phyloP scores from a whole-genome alignment of 1,140 invertebrate species.

The Littorina saxatilis region DNA sequence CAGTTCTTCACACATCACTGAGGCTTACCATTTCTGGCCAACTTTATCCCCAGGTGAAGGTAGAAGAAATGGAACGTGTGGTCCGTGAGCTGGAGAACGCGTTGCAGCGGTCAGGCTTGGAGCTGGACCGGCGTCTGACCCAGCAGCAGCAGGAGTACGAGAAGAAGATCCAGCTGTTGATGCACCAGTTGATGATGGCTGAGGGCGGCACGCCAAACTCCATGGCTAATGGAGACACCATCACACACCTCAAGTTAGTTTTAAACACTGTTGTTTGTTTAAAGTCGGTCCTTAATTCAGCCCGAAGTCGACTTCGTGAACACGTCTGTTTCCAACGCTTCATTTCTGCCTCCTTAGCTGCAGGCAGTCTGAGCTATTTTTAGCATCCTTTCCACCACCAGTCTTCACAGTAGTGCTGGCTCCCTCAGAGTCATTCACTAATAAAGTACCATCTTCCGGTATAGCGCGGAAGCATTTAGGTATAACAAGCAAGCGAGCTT shows the following conservation, averaged over 20 bases:
- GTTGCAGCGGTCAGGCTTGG: slow-evolving; percentile 72
- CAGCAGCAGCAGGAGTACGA: slow-evolving; percentile 76
- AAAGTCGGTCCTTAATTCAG: too few relatives aligned
- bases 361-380: too few relatives aligned
- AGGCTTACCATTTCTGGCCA: too few relatives aligned
- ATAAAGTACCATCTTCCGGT: too few relatives aligned
- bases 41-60: slow-evolving; percentile 76
- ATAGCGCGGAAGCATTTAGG: too few relatives aligned
- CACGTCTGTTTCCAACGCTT: too few relatives aligned
- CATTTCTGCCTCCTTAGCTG: too few relatives aligned
- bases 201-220: slow-evolving; percentile 48
- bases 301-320: too few relatives aligned
- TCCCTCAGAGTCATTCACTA: too few relatives aligned
- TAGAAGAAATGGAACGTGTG: slow-evolving; percentile 75
- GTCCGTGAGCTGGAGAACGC: slow-evolving; percentile 74
- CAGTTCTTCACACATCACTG: too few relatives aligned
- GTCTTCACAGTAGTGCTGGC: too few relatives aligned
- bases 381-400: not conserved
- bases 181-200: slow-evolving; percentile 69
- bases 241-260: not conserved
- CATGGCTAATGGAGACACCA: not conserved
- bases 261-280: not conserved
- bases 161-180: slow-evolving; percentile 74
- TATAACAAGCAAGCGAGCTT: too few relatives aligned
- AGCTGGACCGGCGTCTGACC: slow-evolving; percentile 73